A percentile compares a stretch with the other conserved stretches of the same genome.
Evolutionary conservation across 2,113 vertebrate genomes (phyloP).

Genomic region (Bostrychus sinensis): DNA sequence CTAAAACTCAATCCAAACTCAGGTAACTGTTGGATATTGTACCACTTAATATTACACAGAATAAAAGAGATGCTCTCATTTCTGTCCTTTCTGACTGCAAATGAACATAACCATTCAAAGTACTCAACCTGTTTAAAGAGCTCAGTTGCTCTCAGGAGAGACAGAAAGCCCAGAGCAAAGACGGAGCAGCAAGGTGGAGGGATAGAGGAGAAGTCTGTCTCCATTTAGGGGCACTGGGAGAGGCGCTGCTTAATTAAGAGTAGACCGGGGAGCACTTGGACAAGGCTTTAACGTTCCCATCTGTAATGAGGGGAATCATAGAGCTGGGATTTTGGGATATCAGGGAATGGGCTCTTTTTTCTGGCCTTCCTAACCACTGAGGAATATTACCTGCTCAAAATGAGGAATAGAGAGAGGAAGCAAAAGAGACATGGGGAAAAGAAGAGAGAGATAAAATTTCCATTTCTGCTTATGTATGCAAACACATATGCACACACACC

Average conservation of each 20-base stretch:
- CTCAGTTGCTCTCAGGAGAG: constrained; percentile 52
- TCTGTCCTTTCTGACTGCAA: constrained; percentile 36
- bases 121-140: constrained; percentile 57
- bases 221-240: constrained; percentile 62
- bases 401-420: constrained; percentile 20
- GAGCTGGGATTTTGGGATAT: constrained; percentile 79
- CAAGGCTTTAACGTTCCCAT: constrained; percentile 65
- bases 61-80: constrained; percentile 20
- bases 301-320: constrained; percentile 82
- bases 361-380: constrained; percentile 51
- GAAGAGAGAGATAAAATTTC: constrained; percentile 52
- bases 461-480: constrained; percentile 76
- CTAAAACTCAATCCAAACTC: neutral
- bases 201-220: constrained; percentile 46
- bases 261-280: constrained; percentile 77
- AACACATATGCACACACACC: constrained; percentile 54
- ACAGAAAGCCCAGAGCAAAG: constrained; percentile 26
- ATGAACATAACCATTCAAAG: constrained; percentile 25
- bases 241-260: constrained; percentile 72
- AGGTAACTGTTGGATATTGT: neutral
- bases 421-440: constrained; percentile 34
- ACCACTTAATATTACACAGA: constrained; percentile 25
- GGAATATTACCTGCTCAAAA: constrained; percentile 69
- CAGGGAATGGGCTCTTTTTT: constrained; percentile 65
- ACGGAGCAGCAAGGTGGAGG: constrained; percentile 38